Percentiles rank a stretch among this genome's conserved stretches.
These are phyloP conservation scores for Magallana angulata DNA, from an alignment of 1,140 invertebrate genomes.

Conservation along the genomic window DNA sequence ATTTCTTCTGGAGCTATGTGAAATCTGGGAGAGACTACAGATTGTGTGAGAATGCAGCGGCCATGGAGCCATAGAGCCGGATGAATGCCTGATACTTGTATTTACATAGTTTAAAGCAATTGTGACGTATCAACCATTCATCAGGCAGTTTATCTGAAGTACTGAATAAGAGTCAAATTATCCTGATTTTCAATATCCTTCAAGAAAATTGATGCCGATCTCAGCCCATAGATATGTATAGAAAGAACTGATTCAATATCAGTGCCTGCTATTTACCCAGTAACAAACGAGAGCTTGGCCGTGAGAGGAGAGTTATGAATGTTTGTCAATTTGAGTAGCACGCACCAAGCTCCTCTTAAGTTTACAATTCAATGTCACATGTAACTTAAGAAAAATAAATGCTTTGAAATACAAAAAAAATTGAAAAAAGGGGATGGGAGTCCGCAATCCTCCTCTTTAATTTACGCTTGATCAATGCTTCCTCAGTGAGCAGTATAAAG, in stretches of 20 bases:
- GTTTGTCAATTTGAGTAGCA: constrained; percentile 33
- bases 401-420: not conserved
- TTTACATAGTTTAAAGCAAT: constrained; percentile 38
- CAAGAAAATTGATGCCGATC: constrained; percentile 35
- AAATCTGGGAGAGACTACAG: not conserved
- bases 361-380: constrained; percentile 27
- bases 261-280: constrained; percentile 27
- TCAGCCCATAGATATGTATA: constrained; percentile 21
- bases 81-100: constrained; percentile 16
- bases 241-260: constrained; percentile 18
- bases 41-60: constrained; percentile 16
- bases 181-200: constrained; percentile 38
- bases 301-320: constrained; percentile 17
- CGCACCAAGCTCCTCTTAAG: constrained; percentile 28
- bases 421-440: not conserved
- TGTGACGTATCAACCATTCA: constrained; percentile 15
- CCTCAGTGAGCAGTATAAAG: not conserved
- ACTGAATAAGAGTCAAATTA: constrained; percentile 36
- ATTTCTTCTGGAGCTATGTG: constrained; percentile 25
- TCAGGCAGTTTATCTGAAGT: constrained; percentile 21
- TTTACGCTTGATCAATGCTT: constrained; percentile 10
- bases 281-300: constrained; percentile 18
- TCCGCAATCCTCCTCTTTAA: constrained; percentile 12
- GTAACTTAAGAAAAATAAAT: constrained; percentile 29
- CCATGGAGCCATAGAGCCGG: not conserved